phyloP scores from a whole-genome alignment of 2,113 vertebrate species.

The Chitala chitala region DNA sequence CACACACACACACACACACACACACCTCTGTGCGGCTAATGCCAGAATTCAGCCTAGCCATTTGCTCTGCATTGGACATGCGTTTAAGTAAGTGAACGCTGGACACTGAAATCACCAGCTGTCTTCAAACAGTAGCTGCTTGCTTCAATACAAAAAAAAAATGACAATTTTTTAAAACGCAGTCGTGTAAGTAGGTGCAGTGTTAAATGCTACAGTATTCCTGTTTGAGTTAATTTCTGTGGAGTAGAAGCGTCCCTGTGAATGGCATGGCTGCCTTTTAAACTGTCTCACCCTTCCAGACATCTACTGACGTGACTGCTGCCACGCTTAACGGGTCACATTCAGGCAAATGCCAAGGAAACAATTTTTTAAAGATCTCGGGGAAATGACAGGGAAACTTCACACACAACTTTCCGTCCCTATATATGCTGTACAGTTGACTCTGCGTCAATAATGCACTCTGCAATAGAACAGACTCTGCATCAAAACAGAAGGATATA shows the following conservation, averaged over 20 bases:
- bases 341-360: neutral
- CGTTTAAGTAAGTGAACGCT: neutral
- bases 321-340: neutral
- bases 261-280: no score
- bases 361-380: conserved; percentile 8
- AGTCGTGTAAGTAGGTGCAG: neutral
- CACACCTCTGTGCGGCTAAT: neutral
- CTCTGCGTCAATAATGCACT: conserved; percentile 4
- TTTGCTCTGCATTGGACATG: neutral
- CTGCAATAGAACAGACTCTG: conserved; percentile 1
- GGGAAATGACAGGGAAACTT: neutral
- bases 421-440: neutral
- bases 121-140: no score
- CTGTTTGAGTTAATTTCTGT: neutral
- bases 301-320: neutral
- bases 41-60: neutral
- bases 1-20: no score
- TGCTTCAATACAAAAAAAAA: no score
- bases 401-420: neutral
- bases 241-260: neutral
- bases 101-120: no score
- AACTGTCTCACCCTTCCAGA: neutral
- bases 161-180: neutral
- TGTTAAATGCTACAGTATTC: no score
- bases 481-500: conserved; percentile 10